Conservation (phyloP, 2,797 vertebrate genomes). For the Schizopygopsis malacanthus region DNA sequence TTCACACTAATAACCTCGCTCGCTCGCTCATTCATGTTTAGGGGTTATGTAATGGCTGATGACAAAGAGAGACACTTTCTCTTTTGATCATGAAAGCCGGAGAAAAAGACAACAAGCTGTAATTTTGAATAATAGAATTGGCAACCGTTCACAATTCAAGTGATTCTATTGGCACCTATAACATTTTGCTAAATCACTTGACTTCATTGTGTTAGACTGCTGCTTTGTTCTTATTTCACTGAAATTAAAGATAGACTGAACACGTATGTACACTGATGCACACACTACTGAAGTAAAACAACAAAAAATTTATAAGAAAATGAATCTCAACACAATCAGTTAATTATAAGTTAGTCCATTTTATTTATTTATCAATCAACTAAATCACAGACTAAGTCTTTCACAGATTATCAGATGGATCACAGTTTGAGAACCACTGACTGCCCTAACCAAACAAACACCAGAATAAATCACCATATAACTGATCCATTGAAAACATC, state of each 20-base stretch:
- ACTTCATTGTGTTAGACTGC: not conserved
- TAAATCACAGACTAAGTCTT: not conserved
- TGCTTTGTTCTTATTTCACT: not conserved
- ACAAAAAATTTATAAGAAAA: not conserved
- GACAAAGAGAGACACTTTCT: conserved; percentile 4
- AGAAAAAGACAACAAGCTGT: not conserved
- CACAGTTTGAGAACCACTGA: not conserved
- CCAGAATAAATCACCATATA: conserved; percentile 14
- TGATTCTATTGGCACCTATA: not conserved
- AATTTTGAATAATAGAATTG: conserved; percentile 3
- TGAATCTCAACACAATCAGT: not conserved
- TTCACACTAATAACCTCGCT: conserved; percentile 15
- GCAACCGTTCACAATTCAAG: not conserved
- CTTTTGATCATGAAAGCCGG: conserved; percentile 20
- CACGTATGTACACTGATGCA: not conserved
- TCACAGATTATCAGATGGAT: not conserved
- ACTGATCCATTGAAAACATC: conserved; percentile 9
- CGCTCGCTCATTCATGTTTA: conserved; percentile 21
- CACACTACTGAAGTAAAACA: not conserved
- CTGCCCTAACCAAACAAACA: conserved; percentile 25
- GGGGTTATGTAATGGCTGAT: conserved; percentile 6
- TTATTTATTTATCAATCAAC: not conserved
- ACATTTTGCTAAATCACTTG: not conserved
- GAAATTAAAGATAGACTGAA: not conserved
- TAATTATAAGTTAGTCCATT: not conserved